Base-by-base conservation (phyloP, 2,797 vertebrate genomes). In the Miichthys miiuy region DNA sequence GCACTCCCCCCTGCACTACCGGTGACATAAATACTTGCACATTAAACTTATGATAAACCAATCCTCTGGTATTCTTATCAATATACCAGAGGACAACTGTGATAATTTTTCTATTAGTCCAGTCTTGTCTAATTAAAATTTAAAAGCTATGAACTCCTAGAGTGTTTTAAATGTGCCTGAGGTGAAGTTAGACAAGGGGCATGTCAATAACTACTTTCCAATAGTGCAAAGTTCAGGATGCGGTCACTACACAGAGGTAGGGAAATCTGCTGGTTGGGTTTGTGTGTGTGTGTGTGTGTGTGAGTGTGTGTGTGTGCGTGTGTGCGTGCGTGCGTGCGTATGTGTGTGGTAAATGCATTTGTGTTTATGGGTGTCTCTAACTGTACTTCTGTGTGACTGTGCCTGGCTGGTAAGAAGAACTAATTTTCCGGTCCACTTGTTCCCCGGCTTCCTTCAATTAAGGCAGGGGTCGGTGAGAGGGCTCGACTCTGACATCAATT, bases 381-480 rank as follows among this genome's bases (percentile, higher is more conserved):
- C 80, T 87, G 75, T 84, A 88, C 79, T 46, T 81, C 30, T 34
- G 50, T 69, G 87, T 55, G 57, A 73, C 71, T 75, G 42, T 68
- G 83, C 76, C 74, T 62, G 69, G 68, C 75, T 81, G 76, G 81
- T 83, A 82, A 83, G 83, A 88, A 82, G 83, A 91, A 92, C 83
- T 89, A 81, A 94, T 94, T 93, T 94, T 93, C 88, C 48, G 88
- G 71, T 92, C 83, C 84, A 74, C 86, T 92, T 87, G 90, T 81
- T 93, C 83, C 84, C 84, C 41, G 70, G 81, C 72, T 89, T 88
- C 84, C 90, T 93, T 93, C 90, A 94, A 91, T 94, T 93, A 93
- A 88, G 76, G 70, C 54, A 57, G 77, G 68, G 89, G 91, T 90
- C 76, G 65, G 63, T 76, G 82, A 88, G 82, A 87, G 85, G 86